These are phyloP conservation scores for Lordiphosa stackelbergi DNA, from an alignment of 1,140 invertebrate species.

Conservation along the genomic window DNA sequence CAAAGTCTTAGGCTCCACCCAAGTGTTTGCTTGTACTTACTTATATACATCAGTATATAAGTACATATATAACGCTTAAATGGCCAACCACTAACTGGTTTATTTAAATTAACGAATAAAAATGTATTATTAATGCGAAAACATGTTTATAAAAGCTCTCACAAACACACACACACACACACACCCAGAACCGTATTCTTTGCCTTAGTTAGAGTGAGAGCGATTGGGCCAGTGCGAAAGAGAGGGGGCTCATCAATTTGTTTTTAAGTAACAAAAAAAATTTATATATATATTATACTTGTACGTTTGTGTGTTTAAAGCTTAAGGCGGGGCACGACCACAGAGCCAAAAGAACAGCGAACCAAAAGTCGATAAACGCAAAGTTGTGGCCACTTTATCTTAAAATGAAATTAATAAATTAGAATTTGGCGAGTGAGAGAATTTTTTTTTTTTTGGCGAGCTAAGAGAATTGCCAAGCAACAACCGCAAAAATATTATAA, in stretches of 20 bases:
- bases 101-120: conserved; percentile 74
- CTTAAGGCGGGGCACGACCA: conserved; percentile 48
- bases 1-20: conserved; percentile 66
- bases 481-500: conserved; percentile 16
- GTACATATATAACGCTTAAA: conserved; percentile 17
- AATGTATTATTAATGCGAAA: conserved; percentile 75
- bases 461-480: conserved; percentile 24
- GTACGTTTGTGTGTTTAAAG: conserved; percentile 24
- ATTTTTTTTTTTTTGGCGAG: conserved; percentile 3
- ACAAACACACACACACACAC: conserved; percentile 20
- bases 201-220: conserved; percentile 8
- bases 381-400: conserved; percentile 37
- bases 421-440: conserved; percentile 36
- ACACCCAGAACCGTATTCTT: conserved; percentile 21
- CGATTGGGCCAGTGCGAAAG: conserved; percentile 8
- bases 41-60: conserved; percentile 9
- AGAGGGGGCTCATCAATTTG: conserved; percentile 17
- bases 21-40: conserved; percentile 28
- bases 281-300: conserved; percentile 11
- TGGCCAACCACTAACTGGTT: conserved; percentile 54
- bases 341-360: conserved; percentile 17
- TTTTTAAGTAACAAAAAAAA: conserved; percentile 26
- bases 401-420: conserved; percentile 67
- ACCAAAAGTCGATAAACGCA: conserved; percentile 23
- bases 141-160: conserved; percentile 64